Conservation (phyloP, 2,113 vertebrate genomes). For the Colius striatus region DNA sequence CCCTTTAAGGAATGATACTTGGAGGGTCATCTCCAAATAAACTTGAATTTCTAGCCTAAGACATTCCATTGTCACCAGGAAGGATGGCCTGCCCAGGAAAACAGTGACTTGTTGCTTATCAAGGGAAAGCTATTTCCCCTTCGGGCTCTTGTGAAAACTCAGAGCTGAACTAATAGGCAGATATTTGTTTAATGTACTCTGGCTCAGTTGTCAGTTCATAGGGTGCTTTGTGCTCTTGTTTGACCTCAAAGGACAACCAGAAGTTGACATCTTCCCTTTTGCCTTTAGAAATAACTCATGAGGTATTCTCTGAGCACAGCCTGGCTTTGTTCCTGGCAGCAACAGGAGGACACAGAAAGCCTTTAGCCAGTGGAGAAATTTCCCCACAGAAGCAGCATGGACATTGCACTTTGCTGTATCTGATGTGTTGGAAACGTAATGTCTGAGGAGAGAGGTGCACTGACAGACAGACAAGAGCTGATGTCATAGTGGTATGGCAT, state of each 20-base stretch:
- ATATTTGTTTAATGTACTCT: neutral
- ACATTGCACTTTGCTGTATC: fast-evolving
- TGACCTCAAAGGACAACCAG: neutral
- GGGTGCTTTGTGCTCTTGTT: neutral
- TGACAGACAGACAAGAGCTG: neutral
- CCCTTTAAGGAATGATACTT: neutral
- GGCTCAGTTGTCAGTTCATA: neutral
- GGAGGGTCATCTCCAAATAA: neutral
- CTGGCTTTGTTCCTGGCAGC: neutral
- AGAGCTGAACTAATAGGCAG: neutral
- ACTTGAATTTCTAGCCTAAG: neutral
- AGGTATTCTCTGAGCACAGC: neutral
- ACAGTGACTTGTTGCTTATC: neutral
- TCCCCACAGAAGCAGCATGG: neutral
- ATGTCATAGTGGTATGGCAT: fast-evolving
- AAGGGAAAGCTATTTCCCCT: slow-evolving; percentile 13
- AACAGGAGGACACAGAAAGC: neutral
- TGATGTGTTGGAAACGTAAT: neutral
- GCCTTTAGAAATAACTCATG: neutral
- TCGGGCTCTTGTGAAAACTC: neutral
- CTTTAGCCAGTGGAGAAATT: neutral
- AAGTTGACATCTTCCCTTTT: neutral
- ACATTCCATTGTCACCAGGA: neutral
- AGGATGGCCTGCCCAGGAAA: neutral
- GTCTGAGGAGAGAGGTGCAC: neutral